Percentiles rank a stretch among this genome's conserved stretches.
phyloP scores from a whole-genome alignment of 2,888 invertebrate species.

The Dolichopus griseipennis region DNA sequence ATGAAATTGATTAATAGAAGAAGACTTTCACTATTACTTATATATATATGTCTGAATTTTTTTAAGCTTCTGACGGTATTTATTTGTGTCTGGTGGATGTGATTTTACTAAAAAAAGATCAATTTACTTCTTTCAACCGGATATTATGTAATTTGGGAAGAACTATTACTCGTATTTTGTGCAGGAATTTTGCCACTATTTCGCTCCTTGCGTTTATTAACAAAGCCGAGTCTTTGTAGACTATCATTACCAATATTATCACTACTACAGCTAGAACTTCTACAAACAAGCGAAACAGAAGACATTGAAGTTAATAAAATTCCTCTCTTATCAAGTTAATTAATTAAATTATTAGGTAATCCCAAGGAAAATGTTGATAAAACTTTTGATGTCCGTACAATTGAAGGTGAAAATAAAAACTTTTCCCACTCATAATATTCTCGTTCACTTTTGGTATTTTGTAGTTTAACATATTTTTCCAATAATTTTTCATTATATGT shows the following conservation, averaged over 20 bases:
- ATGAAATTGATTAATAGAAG: not conserved
- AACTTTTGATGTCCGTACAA: conserved; percentile 15
- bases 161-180: not conserved
- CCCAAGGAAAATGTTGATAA: conserved; percentile 16
- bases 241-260: not conserved
- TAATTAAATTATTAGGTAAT: conserved; percentile 9
- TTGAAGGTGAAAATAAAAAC: conserved; percentile 8
- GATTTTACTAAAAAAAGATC: not conserved
- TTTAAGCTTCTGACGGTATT: not conserved
- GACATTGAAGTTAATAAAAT: not conserved
- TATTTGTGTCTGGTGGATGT: not conserved
- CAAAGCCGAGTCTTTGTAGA: not conserved
- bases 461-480: not conserved
- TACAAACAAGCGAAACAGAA: not conserved
- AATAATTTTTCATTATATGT: not conserved
- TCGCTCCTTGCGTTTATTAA: not conserved
- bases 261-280: not conserved
- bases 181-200: not conserved
- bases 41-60: not conserved
- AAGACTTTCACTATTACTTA: not conserved
- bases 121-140: not conserved
- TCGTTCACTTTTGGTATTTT: not conserved
- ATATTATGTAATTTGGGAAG: not conserved
- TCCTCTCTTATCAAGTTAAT: not conserved
- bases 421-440: not conserved